Percentiles rank a stretch among this genome's conserved stretches.
phyloP scores from a whole-genome alignment of 2,888 invertebrate genomes.

The Galeopsomyia nigrocyanea region DNA sequence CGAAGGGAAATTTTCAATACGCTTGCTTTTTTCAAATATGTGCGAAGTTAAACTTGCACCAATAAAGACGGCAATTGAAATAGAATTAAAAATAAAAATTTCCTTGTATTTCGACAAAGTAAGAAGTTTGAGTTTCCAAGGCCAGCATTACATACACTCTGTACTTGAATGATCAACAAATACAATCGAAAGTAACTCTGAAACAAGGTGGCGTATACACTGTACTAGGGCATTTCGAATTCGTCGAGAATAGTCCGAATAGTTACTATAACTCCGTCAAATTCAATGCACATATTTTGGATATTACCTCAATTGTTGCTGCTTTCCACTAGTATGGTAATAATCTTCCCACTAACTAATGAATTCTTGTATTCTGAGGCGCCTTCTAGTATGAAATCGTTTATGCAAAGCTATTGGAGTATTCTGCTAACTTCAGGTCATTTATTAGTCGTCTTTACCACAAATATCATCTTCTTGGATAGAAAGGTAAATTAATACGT shows the following conservation, averaged over 20 bases:
- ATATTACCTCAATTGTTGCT: background rate
- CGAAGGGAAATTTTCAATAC: no score
- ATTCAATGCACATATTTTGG: conserved; percentile 1
- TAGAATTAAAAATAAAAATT: no score
- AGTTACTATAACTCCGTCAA: background rate
- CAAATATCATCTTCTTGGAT: background rate
- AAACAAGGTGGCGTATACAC: conserved; percentile 52
- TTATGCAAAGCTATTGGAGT: background rate
- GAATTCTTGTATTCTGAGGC: background rate
- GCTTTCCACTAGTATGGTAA: background rate
- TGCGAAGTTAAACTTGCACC: no score
- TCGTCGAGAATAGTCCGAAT: conserved; percentile 45
- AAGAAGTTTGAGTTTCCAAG: no score
- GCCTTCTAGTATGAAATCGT: background rate
- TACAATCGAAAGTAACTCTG: conserved; percentile 56
- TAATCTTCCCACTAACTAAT: background rate
- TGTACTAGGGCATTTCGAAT: background rate
- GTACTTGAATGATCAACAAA: conserved; percentile 61
- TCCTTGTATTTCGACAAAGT: no score
- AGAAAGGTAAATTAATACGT: background rate
- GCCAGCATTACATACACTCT: conserved; percentile 51
- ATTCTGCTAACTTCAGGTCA: background rate
- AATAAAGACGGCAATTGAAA: no score
- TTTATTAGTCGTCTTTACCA: background rate
- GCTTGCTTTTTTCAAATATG: no score